phyloP scores from a whole-genome alignment of 2,113 vertebrate genomes.

The Alectura lathami region DNA sequence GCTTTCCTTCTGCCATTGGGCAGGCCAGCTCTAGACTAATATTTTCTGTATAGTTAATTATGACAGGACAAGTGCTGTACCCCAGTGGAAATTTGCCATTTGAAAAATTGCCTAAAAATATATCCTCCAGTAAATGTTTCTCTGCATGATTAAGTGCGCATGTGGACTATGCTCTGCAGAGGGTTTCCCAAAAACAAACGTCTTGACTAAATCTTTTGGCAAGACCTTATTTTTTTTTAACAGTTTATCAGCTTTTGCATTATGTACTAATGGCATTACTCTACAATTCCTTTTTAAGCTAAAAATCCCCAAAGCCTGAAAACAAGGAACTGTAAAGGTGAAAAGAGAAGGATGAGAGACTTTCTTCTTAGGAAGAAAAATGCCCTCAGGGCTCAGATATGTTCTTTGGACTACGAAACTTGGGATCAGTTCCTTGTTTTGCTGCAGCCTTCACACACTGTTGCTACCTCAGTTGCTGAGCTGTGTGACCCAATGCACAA shows the following conservation, averaged over 20 bases:
- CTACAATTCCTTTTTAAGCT: neutral
- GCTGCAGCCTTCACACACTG: neutral
- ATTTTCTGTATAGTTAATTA: slow-evolving; percentile 68
- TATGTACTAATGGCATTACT: slow-evolving; percentile 30
- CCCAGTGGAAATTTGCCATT: slow-evolving; percentile 57
- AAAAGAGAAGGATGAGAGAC: neutral
- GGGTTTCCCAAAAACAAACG: slow-evolving; percentile 46
- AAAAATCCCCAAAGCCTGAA: neutral
- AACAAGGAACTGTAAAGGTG: neutral
- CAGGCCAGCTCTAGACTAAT: slow-evolving; percentile 44
- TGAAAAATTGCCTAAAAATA: slow-evolving; percentile 66
- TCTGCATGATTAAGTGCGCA: slow-evolving; percentile 25
- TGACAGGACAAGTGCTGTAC: slow-evolving; percentile 58
- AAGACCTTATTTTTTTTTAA: slow-evolving; percentile 28
- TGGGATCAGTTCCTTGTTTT: neutral
- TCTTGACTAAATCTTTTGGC: slow-evolving; percentile 54
- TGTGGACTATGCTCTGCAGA: neutral
- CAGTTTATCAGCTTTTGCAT: slow-evolving; percentile 50
- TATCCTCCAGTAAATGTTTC: slow-evolving; percentile 62
- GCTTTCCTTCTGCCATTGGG: neutral
- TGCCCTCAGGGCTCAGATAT: neutral
- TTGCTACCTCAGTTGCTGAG: neutral
- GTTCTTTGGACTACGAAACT: neutral
- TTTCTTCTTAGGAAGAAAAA: neutral
- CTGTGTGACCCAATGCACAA: neutral